Base-by-base conservation (phyloP, 1,140 invertebrate species). In the Hyposmocoma kahamanoa region DNA sequence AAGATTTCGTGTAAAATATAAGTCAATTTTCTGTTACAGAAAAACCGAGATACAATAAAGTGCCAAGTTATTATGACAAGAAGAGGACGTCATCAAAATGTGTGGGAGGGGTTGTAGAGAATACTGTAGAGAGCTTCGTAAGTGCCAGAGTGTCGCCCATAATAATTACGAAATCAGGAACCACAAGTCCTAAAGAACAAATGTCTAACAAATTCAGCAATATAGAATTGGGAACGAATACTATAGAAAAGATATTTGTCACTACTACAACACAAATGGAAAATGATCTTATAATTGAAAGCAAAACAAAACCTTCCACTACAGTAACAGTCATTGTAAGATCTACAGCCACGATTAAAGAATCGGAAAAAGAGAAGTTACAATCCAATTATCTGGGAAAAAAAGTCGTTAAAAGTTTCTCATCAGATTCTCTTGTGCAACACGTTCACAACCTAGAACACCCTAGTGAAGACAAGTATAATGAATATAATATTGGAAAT, bases 381-480 rank as follows among this genome's bases (percentile, higher is more conserved):
- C 10, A 30, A 30, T 30, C 28, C 10, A 10, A 30, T 13, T 30
- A n/a, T 13, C 28, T 30, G 28, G 13, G 28, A 30, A 30, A n/a
- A 30, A 30, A 30, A 6, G 15, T 15, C 2, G 3, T 15, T 8
- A 17, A 36, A 36, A 36, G 32, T 15, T 62, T 50, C 15, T 79
- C 70, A 9, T 77, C 75, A 8, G 72, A 78, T 65, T 78, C 76
- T 4, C 54, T 76, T 15, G 58, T 76, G 4, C 70, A 82, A 63
- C 74, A 70, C 41, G 60, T 83, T 6, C 65, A 80, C 42, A 68
- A 83, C 55, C 62, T 83, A 45, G 79, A 83, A 47, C 57, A 59
- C 20, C 62, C 72, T 13, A 72, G 63, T 38, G 48, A 56, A 10
- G 60, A 71, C 13, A 64, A 59, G 22, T 47, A 51, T 21, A 46